Evolutionary conservation across 2,113 vertebrate species (phyloP), one percentile per base, ranked within the genome.

Genomic region (Forbesichthys papilliferus): DNA sequence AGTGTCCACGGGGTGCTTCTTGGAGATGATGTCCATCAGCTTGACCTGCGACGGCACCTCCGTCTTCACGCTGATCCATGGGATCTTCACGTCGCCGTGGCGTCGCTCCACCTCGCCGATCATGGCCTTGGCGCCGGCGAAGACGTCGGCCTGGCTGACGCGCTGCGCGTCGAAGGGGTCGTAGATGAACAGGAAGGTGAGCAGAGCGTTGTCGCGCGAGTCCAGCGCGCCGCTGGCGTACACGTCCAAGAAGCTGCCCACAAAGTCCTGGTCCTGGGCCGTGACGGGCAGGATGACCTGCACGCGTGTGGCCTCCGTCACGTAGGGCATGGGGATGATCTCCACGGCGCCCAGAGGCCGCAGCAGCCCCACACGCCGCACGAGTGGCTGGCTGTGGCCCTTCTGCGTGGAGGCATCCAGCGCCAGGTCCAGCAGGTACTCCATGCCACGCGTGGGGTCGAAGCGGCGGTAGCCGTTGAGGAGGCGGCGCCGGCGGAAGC

Each of bases 1-100:
- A 0, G 96, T 97, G 81, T 99, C 97, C 80, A 98, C 95, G 0
- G 97, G 96, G 80, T 99, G 96, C 84, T 98, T 99, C 91, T 99
- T 99, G 0, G 97, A 98, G 71, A 98, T 94, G 56, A 98, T 95
- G 75, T 99, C 97, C 96, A 99, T 97, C 68, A 99, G 94, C 59
- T 96, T 95, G 58, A 98, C 94, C 85, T 99, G 97, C 0, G 97
- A 98, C 0, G 97, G 96, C 16, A 95, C 93, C 86, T 97, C 96
- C 0, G 96, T 97, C 79, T 96, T 95, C 66, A 99, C 95, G 0
- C 95, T 96, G 12, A 98, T 95, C 95, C 96, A 96, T 0, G 96
- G 96, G 69, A 98, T 94, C 88, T 97, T 96, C 0, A 95, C 91
- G 3, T 95, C 95, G 0, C 93, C 78, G 4, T 95, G 96, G 36